A percentile compares a stretch with the other conserved stretches of the same genome.
Conservation (phyloP, 2,888 invertebrate genomes). For the Norana najaformis region DNA sequence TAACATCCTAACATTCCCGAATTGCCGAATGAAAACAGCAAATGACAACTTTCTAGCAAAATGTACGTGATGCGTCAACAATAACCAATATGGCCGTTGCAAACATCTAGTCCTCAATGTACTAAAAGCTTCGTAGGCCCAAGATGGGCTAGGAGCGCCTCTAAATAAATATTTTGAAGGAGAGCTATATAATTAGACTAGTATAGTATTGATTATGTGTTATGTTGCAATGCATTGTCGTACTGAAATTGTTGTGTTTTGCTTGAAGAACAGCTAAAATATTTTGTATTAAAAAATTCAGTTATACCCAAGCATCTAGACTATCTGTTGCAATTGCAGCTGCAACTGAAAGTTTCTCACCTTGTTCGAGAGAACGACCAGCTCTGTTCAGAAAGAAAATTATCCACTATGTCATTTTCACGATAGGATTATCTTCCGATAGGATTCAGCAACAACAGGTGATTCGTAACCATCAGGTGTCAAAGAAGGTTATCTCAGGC, state of each 20-base stretch:
- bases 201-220: background rate
- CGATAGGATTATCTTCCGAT: background rate
- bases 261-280: background rate
- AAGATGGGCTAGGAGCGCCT: too few relatives aligned
- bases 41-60: background rate
- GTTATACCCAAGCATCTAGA: background rate
- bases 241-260: background rate
- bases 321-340: background rate
- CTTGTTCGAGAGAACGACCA: background rate
- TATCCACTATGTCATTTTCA: background rate
- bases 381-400: background rate
- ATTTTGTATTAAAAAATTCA: background rate
- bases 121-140: too few relatives aligned
- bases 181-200: background rate
- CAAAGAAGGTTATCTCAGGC: background rate
- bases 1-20: background rate
- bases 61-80: background rate
- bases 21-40: background rate
- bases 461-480: background rate
- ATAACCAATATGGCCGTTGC: background rate
- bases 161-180: background rate
- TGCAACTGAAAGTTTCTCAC: background rate
- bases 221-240: background rate
- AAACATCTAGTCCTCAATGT: too few relatives aligned
- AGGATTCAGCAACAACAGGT: background rate